Percentiles rank a stretch among this genome's conserved stretches.
Conservation (phyloP, 2,888 invertebrate species). For the Entomobrya proxima region DNA sequence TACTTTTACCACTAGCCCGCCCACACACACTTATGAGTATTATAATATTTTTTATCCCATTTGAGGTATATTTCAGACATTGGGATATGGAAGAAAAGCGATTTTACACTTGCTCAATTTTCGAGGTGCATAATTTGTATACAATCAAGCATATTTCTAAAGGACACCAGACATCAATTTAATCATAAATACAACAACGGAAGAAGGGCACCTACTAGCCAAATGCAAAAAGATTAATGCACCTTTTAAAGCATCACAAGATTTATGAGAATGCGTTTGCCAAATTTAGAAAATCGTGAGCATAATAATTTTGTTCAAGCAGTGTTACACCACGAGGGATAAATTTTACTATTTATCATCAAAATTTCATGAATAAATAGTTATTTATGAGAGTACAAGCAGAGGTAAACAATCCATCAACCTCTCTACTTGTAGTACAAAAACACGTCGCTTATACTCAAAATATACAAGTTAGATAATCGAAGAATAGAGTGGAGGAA, state of each 20-base stretch:
- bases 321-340: background rate
- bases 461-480: too few species aligned
- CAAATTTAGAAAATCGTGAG: conserved; percentile 62
- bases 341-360: conserved; percentile 14
- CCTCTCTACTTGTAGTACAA: too few species aligned
- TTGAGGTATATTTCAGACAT: conserved; percentile 11
- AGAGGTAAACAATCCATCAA: background rate
- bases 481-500: too few species aligned
- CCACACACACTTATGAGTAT: conserved; percentile 12
- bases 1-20: background rate
- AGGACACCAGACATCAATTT: background rate
- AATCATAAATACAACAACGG: background rate
- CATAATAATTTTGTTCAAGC: conserved; percentile 44
- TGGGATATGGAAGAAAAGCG: background rate
- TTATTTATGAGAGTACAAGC: conserved; percentile 5
- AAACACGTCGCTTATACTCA: too few species aligned
- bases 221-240: background rate
- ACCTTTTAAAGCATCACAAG: conserved; percentile 32
- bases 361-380: conserved; percentile 17
- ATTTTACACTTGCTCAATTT: background rate
- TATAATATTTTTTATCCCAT: background rate
- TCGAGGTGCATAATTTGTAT: background rate
- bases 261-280: conserved; percentile 42
- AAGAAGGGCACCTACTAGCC: conserved; percentile 9
- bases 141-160: conserved; percentile 10